phyloP scores from a whole-genome alignment of 1,140 invertebrate genomes.

The Stegodyphus dumicola region DNA sequence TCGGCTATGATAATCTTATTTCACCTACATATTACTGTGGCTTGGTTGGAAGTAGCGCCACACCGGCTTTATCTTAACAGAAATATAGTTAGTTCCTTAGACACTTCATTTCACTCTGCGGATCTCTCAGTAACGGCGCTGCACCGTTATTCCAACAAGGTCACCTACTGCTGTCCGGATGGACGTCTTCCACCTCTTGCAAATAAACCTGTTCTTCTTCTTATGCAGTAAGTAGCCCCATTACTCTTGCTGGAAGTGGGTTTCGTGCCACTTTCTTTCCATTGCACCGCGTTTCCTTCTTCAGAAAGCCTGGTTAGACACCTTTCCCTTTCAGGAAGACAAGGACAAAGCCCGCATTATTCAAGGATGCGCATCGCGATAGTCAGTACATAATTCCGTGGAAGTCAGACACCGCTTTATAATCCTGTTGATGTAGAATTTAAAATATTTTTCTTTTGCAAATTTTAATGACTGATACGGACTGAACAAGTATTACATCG shows the following conservation, averaged over 20 bases:
- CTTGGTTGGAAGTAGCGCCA: conserved; percentile 8
- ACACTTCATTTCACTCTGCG: not conserved
- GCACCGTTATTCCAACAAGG: conserved; percentile 22
- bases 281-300: too few relatives aligned
- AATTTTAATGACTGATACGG: too few relatives aligned
- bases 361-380: too few relatives aligned
- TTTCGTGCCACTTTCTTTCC: conserved; percentile 3
- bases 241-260: conserved; percentile 6
- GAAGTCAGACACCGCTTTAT: too few relatives aligned
- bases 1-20: not conserved
- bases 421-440: too few relatives aligned
- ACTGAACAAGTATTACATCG: too few relatives aligned
- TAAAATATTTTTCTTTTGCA: too few relatives aligned
- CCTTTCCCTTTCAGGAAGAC: too few relatives aligned
- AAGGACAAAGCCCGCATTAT: too few relatives aligned
- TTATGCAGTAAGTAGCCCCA: conserved; percentile 44
- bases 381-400: too few relatives aligned
- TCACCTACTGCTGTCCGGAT: conserved; percentile 26
- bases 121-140: not conserved
- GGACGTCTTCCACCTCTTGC: conserved; percentile 12
- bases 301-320: too few relatives aligned
- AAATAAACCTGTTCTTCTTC: conserved; percentile 48
- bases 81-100: conserved; percentile 22
- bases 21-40: conserved; percentile 38
- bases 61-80: conserved; percentile 20